Percentiles rank a stretch among this genome's conserved stretches.
These are phyloP conservation scores for Pituophis catenifer DNA, from an alignment of 2,113 vertebrate genomes.

Conservation along the genomic window DNA sequence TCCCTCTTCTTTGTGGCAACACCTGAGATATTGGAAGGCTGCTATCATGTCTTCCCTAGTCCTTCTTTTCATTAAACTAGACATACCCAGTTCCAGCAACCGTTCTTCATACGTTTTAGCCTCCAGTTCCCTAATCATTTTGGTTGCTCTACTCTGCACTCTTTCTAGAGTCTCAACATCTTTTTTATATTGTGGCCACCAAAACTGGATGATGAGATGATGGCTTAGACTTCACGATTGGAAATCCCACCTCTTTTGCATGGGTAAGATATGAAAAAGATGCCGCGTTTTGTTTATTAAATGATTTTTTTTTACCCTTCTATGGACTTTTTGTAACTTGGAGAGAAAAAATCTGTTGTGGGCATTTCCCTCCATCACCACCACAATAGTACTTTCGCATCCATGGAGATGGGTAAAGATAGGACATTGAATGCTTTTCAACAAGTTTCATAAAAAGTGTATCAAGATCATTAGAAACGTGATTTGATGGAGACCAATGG, in stretches of 20 bases:
- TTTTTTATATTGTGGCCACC: too few relatives aligned
- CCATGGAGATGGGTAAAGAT: background rate
- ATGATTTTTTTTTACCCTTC: background rate
- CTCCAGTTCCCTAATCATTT: too few relatives aligned
- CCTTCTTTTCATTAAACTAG: too few relatives aligned
- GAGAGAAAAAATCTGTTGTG: background rate
- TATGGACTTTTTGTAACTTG: background rate
- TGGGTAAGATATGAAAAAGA: background rate
- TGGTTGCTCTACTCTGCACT: too few relatives aligned
- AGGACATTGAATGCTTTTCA: background rate
- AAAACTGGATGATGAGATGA: background rate
- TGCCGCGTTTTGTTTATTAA: background rate
- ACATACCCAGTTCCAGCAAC: too few relatives aligned
- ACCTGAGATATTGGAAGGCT: too few relatives aligned
- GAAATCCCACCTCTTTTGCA: background rate
- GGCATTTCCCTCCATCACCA: background rate
- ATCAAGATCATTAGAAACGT: conserved; percentile 12
- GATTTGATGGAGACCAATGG: background rate
- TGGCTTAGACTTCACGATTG: accelerated
- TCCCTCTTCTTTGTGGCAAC: too few relatives aligned
- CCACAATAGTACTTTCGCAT: background rate
- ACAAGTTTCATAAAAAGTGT: background rate
- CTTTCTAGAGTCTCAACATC: too few relatives aligned
- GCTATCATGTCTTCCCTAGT: too few relatives aligned
- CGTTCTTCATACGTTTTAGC: too few relatives aligned